Base-by-base conservation (phyloP, 2,888 invertebrate genomes). In the Leptinotarsa peninsularis region DNA sequence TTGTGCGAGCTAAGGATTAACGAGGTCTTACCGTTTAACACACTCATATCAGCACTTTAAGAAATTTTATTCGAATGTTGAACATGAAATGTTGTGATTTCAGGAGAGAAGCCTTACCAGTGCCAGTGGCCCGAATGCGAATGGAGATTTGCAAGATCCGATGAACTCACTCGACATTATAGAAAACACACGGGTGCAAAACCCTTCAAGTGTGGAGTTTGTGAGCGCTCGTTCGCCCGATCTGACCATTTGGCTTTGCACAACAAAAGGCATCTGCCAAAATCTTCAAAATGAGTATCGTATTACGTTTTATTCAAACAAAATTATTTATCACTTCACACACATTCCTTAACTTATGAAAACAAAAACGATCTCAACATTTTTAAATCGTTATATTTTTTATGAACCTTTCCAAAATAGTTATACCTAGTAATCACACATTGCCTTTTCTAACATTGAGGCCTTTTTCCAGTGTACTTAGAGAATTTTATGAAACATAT, bases 121-220 rank as follows among this genome's bases (percentile, higher is more conserved):
- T 98, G 98, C 90, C 96, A 96, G 87, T 98, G 98, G 98, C 96
- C 97, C 67, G 98, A 98, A 86, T 98, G 98, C 90, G 97, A 97
- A 87, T 98, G 98, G 98, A 92, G 98, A 85, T 98, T 98, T 88
- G 98, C 98, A 74, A 92, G 98, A 77, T 97, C 97, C 66, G 98
- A 98, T 90, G 98, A 98, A 90, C 90, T 98, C 87, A 98, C 98
- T 76, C 94, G 98, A 83, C 98, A 98, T 89, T 98, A 97, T 90
- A 93, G 98, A 86, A 98, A 98, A 89, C 98, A 98, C 90, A 98
- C 98, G 1, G 98, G 98, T 50, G 97, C 97, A 76, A 98, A 98
- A 88, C 98, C 98, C 49, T 98, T 98, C 92, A 97, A 98, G 88
- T 98, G 98, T 88, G 94, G 95, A 80, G 96, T 96, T 74, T 98